These are phyloP conservation scores for Stomatorhinus ivindoensis DNA, from an alignment of 2,113 vertebrate species.

Conservation along the genomic window DNA sequence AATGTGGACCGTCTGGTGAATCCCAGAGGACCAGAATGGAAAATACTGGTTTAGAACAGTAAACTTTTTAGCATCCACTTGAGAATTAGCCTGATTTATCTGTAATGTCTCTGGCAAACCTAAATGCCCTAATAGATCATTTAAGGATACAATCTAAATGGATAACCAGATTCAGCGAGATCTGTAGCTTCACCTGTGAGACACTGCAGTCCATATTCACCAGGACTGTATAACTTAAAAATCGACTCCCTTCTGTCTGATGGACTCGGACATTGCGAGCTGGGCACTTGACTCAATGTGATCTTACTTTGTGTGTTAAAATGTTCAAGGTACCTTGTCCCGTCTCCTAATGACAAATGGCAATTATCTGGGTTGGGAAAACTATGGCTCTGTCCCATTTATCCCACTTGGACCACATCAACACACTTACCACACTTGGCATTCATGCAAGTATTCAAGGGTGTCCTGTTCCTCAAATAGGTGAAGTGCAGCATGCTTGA, in stretches of 20 bases:
- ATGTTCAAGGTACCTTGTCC: conserved; percentile 1
- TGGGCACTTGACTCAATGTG: background rate
- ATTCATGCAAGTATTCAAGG: background rate
- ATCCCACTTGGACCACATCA: background rate
- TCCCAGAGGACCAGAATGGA: too few relatives aligned
- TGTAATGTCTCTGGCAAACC: background rate
- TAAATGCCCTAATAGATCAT: background rate
- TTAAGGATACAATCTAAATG: background rate
- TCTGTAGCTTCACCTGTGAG: conserved; percentile 36
- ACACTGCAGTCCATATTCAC: conserved; percentile 30
- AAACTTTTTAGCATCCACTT: background rate
- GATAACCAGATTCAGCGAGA: conserved; percentile 4
- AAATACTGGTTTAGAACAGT: background rate
- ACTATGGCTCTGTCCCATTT: background rate
- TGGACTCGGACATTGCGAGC: conserved; percentile 40
- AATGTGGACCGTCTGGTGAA: background rate
- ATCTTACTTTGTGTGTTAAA: conserved; percentile 18
- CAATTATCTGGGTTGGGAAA: conserved; percentile 20
- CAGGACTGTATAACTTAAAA: conserved; percentile 27
- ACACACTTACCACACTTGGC: background rate
- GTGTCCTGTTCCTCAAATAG: background rate
- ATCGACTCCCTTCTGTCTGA: background rate
- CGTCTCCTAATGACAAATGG: conserved; percentile 26
- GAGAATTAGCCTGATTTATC: background rate
- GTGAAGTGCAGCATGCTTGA: background rate